Conservation (phyloP, 2,888 invertebrate species). For the Mythimna albipuncta region DNA sequence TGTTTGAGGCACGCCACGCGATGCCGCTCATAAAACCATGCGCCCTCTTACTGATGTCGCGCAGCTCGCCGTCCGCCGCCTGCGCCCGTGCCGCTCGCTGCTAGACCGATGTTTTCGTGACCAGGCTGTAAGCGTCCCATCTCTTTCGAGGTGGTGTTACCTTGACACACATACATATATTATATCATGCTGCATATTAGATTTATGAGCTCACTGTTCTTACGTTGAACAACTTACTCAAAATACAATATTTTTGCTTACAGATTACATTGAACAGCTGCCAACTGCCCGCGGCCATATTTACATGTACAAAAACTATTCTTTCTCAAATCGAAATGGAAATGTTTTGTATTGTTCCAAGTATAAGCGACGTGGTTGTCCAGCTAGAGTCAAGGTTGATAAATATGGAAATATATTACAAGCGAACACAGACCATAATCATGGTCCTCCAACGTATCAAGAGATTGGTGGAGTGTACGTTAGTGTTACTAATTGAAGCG, state of each 20-base stretch:
- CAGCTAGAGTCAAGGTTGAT: constrained; percentile 36
- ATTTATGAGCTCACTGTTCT: too few relatives aligned
- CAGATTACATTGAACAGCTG: constrained; percentile 34
- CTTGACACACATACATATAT: too few relatives aligned
- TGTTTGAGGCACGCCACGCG: too few relatives aligned
- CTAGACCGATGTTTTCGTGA: too few relatives aligned
- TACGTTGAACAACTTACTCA: too few relatives aligned
- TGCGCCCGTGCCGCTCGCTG: too few relatives aligned
- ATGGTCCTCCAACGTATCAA: constrained; percentile 23
- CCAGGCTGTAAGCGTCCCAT: too few relatives aligned
- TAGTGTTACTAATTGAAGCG: constrained; percentile 16
- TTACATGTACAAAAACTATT: constrained; percentile 39
- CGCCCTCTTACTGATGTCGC: too few relatives aligned
- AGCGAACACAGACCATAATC: constrained; percentile 23
- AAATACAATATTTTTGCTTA: constrained; percentile 2
- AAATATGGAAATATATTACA: constrained; percentile 14
- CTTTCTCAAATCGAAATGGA: constrained; percentile 39
- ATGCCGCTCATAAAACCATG: too few relatives aligned
- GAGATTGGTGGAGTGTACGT: constrained; percentile 9
- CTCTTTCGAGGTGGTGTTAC: too few relatives aligned
- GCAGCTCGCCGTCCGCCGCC: too few relatives aligned
- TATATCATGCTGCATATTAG: too few relatives aligned
- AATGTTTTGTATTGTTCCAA: constrained; percentile 35
- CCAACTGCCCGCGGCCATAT: constrained; percentile 41
- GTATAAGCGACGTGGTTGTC: constrained; percentile 36